phyloP scores from a whole-genome alignment of 2,888 invertebrate genomes.

The Dryobotodes eremita region DNA sequence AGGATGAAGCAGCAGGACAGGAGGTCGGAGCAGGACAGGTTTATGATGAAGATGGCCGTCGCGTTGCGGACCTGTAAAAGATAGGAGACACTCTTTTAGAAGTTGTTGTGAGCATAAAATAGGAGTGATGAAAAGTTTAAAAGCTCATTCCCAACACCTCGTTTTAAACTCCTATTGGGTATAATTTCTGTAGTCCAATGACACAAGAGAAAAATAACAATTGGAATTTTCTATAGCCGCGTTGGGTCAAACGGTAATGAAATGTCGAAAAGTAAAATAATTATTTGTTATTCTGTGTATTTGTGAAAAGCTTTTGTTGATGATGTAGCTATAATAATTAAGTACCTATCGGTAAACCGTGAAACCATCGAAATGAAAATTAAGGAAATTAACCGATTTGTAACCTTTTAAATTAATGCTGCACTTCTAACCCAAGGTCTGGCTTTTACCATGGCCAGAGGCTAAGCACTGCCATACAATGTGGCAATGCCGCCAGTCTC shows the following conservation, averaged over 20 bases:
- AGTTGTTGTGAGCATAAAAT: background rate
- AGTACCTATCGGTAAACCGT: background rate
- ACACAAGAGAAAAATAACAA: background rate
- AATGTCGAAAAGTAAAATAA: background rate
- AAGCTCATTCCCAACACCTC: background rate
- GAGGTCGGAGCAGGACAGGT: constrained; percentile 94
- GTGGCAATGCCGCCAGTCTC: background rate
- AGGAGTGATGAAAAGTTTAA: too few species aligned
- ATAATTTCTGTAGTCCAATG: background rate
- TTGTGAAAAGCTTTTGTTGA: background rate
- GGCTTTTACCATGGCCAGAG: background rate
- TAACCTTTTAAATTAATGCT: background rate
- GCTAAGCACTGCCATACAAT: background rate
- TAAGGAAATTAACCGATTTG: background rate
- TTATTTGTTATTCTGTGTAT: background rate
- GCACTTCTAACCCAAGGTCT: background rate
- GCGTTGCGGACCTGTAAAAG: constrained; percentile 93
- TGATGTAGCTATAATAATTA: background rate
- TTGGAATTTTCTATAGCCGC: background rate
- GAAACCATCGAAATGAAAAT: background rate
- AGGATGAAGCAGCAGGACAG: constrained; percentile 95
- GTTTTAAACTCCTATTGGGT: too few species aligned
- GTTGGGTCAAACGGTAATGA: background rate
- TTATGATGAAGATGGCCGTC: constrained; percentile 96
- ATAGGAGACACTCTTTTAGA: background rate